Conservation (phyloP, 1,140 invertebrate species). For the Drosophila bocki region DNA sequence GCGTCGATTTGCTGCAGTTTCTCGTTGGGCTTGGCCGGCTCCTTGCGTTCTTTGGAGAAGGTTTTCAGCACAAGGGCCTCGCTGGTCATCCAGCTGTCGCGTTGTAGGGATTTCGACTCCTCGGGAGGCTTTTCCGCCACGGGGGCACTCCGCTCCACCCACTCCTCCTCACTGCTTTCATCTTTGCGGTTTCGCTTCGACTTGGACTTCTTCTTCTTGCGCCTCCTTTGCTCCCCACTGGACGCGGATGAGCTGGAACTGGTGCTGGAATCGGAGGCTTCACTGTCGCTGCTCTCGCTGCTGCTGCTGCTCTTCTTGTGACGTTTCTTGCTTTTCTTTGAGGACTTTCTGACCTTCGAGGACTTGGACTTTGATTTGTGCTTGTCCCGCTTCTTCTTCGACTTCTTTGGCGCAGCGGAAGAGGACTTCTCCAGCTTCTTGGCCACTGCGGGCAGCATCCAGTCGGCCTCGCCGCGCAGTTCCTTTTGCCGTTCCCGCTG, state of each 20-base stretch:
- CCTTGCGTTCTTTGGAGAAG: slow-evolving; percentile 84
- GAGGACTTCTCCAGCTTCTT: slow-evolving; percentile 64
- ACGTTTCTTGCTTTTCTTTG: slow-evolving; percentile 53
- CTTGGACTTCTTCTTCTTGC: slow-evolving; percentile 20
- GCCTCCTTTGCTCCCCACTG: slow-evolving; percentile 50
- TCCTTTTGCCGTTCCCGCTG: slow-evolving; percentile 73
- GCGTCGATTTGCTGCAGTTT: slow-evolving; percentile 87
- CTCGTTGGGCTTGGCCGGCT: slow-evolving; percentile 82
- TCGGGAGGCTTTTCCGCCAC: neutral
- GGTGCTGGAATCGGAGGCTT: slow-evolving; percentile 5
- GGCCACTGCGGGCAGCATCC: slow-evolving; percentile 85
- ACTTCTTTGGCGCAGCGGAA: slow-evolving; percentile 42
- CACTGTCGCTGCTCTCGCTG: slow-evolving; percentile 29
- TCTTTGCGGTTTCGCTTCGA: slow-evolving; percentile 46
- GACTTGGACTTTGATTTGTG: slow-evolving; percentile 55
- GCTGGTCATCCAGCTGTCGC: slow-evolving; percentile 88
- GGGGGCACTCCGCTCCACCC: slow-evolving; percentile 53
- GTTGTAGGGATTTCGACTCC: slow-evolving; percentile 30
- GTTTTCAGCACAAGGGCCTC: slow-evolving; percentile 86
- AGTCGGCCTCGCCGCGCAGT: slow-evolving; percentile 82
- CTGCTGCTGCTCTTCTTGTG: slow-evolving; percentile 35
- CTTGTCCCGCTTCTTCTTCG: slow-evolving; percentile 70
- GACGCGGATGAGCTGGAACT: slow-evolving; percentile 17
- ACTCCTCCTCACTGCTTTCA: slow-evolving; percentile 67
- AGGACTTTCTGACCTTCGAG: slow-evolving; percentile 33